Evolutionary conservation across 2,888 invertebrate species (phyloP).

Genomic region (Limnephilus auricula): DNA sequence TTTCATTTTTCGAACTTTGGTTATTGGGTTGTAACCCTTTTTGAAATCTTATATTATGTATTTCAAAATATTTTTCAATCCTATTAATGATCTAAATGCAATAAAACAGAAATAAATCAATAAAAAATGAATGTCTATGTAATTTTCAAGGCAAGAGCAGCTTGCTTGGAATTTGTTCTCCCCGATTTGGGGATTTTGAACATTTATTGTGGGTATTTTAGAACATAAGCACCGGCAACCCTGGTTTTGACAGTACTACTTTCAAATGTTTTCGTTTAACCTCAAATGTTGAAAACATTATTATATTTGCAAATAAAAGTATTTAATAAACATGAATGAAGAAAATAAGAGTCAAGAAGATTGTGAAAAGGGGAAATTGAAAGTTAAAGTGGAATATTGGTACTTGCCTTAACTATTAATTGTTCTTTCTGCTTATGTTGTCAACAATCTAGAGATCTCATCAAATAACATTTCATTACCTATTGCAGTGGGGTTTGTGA

Average conservation of each 20-base stretch:
- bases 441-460: not conserved
- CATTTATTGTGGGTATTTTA: too few species aligned
- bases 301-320: not conserved
- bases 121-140: too few species aligned
- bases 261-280: not conserved
- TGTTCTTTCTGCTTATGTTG: not conserved
- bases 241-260: not conserved
- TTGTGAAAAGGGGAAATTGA: not conserved
- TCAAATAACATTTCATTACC: not conserved
- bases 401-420: not conserved
- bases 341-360: not conserved
- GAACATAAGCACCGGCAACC: too few species aligned
- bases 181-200: too few species aligned
- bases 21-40: too few species aligned
- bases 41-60: too few species aligned
- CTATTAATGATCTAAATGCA: too few species aligned
- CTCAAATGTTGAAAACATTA: not conserved
- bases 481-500: conserved; percentile 82
- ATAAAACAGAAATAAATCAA: too few species aligned
- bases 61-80: too few species aligned
- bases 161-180: too few species aligned
- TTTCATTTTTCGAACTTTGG: too few species aligned
- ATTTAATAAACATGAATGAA: not conserved
- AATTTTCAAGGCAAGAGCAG: too few species aligned
- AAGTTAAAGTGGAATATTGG: conserved; percentile 47